Base-by-base conservation (phyloP, 2,113 vertebrate genomes). In the Atlantisia rogersi region DNA sequence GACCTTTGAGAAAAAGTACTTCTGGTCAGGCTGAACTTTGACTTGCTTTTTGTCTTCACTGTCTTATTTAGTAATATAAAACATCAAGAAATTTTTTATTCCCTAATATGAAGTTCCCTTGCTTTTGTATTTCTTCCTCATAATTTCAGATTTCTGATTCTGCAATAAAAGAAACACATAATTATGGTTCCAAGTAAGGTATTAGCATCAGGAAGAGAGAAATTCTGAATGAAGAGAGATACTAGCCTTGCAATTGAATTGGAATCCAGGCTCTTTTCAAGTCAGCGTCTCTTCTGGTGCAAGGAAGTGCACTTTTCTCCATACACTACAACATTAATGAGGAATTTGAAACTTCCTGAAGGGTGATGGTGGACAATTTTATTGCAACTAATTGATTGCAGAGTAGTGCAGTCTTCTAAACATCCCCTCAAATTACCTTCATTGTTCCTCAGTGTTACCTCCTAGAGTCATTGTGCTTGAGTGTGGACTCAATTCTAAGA, bases 251-350 rank as follows among this genome's bases (percentile, higher is more conserved):
- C 13, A 81, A 24, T 0, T 63, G n/a, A 39, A 37, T 24, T 20
- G 21, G n/a, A 73, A 80, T 17, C 19, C 16, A 42, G 26, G 32
- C 13, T 88, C 20, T 86, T 88, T 60, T 11, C 44, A 73, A 76
- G 32, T 17, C 48, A n/a, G 3, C 24, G 53, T 69, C 11, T 11
- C 35, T 82, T 32, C 25, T 68, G 42, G 13, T 40, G 16, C 21
- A 58, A 82, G 17, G 3, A 79, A 52, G 3, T 29, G 13, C 12
- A 46, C 24, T 78, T 83, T 88, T 12, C 11, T 80, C 32, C 0
- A 0, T 50, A n/a, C 40, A 48, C 17, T 79, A 5, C 6, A 42
- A 12, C 2, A 3, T 58, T 44, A 55, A 6, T 44, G 62, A 37
- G 25, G 22, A 3, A 29, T 40, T 24, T 82, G 24, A 63, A 84